Conservation (phyloP, 2,888 invertebrate species). For the Ichneumon xanthorius region DNA sequence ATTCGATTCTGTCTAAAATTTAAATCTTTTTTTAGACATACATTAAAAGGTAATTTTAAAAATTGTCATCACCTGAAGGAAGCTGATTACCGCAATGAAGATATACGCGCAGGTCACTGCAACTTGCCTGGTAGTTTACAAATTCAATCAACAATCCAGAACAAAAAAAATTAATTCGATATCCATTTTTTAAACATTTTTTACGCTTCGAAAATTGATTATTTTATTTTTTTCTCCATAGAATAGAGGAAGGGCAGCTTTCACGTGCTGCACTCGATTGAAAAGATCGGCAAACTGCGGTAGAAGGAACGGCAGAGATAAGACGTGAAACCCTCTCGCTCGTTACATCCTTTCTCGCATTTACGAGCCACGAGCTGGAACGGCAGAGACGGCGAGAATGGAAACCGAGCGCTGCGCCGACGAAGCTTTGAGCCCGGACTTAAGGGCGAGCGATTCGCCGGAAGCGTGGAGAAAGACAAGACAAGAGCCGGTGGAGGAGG, state of each 20-base stretch:
- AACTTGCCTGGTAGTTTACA: background rate
- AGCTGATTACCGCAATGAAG: too few relatives aligned
- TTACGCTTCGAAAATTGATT: background rate
- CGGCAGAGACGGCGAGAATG: background rate
- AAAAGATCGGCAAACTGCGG: background rate
- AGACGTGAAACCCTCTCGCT: conserved; percentile 17
- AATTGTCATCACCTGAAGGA: too few relatives aligned
- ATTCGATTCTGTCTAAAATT: too few relatives aligned
- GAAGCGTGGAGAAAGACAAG: conserved; percentile 36
- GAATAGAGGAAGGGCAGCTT: background rate
- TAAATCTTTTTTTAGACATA: too few relatives aligned
- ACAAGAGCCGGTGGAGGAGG: conserved; percentile 2
- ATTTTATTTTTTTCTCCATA: background rate
- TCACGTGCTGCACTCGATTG: background rate
- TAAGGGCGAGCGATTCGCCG: background rate
- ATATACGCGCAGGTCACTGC: too few relatives aligned
- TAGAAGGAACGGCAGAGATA: background rate
- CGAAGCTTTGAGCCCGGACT: background rate
- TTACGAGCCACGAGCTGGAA: background rate
- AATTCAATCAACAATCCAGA: background rate
- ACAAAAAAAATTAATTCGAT: background rate
- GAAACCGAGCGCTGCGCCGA: background rate
- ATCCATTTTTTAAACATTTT: too few relatives aligned
- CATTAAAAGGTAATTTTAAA: too few relatives aligned
- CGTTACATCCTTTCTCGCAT: conserved; percentile 9